phyloP scores from a whole-genome alignment of 2,113 vertebrate genomes.

The Dipodomys ordii region DNA sequence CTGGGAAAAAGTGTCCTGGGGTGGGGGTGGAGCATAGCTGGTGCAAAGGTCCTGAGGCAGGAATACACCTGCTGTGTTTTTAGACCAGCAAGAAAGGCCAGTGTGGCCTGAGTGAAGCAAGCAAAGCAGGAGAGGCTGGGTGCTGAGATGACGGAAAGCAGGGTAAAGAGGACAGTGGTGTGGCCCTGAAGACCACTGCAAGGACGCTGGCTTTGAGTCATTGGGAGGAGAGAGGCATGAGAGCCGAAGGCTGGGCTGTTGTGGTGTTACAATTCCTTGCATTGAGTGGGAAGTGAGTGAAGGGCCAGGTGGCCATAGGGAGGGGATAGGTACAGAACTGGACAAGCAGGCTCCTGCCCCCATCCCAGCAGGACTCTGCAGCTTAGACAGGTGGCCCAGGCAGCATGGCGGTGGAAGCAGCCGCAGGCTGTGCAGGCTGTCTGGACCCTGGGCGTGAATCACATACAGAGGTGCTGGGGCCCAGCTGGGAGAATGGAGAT shows the following conservation, averaged over 20 bases:
- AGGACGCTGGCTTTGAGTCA: neutral
- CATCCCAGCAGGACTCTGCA: neutral
- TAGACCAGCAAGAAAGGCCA: neutral
- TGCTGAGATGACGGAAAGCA: neutral
- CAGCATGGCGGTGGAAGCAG: neutral
- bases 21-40: no score
- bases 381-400: no score
- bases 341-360: rapidly evolving
- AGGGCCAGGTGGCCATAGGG: neutral
- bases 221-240: neutral
- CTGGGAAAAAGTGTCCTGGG: no score
- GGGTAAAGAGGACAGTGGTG: neutral
- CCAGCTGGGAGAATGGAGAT: neutral
- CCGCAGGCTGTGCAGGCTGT: neutral
- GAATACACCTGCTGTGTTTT: neutral
- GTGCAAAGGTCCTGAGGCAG: slow-evolving; percentile 21
- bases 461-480: neutral
- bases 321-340: neutral
- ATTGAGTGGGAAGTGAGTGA: neutral
- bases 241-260: neutral
- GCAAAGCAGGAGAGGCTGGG: neutral
- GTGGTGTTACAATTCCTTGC: neutral
- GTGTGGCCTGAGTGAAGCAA: neutral
- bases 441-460: neutral
- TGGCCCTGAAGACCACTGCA: neutral